Percentiles rank a stretch among this genome's conserved stretches.
Conservation (phyloP, 92 coral and sea anemone species). For the Actinostola sp. region DNA sequence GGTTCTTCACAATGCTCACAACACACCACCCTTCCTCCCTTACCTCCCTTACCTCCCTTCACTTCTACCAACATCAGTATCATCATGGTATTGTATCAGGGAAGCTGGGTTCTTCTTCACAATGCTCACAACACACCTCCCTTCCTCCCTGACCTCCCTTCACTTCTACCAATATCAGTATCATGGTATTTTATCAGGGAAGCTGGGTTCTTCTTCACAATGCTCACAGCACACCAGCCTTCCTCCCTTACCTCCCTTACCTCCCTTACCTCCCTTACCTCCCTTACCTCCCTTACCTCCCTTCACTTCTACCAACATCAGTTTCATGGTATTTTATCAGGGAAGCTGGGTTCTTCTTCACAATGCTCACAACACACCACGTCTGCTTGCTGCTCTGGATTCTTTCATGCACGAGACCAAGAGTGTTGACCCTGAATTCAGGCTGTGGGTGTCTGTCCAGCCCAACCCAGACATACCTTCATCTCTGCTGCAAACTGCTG, state of each 20-base stretch:
- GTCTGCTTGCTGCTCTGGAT: constrained; percentile 85
- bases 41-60: too few relatives aligned
- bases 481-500: constrained; percentile 85
- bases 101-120: too few relatives aligned
- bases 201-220: too few relatives aligned
- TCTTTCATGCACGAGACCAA: constrained; percentile 90
- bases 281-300: neutral
- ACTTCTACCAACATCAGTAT: too few relatives aligned
- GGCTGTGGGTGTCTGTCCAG: constrained; percentile 95
- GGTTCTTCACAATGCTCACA: too few relatives aligned
- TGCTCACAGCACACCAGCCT: too few relatives aligned
- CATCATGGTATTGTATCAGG: too few relatives aligned
- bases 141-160: neutral
- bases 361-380: constrained; percentile 92
- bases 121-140: too few relatives aligned
- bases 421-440: constrained; percentile 85
- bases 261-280: neutral
- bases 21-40: too few relatives aligned
- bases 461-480: constrained; percentile 80
- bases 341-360: constrained; percentile 96
- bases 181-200: too few relatives aligned
- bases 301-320: neutral
- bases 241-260: too few relatives aligned
- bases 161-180: neutral
- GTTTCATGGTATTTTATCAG: constrained; percentile 32